Evolutionary conservation across 2,888 invertebrate genomes (phyloP).

Genomic region (Apeira syringaria): DNA sequence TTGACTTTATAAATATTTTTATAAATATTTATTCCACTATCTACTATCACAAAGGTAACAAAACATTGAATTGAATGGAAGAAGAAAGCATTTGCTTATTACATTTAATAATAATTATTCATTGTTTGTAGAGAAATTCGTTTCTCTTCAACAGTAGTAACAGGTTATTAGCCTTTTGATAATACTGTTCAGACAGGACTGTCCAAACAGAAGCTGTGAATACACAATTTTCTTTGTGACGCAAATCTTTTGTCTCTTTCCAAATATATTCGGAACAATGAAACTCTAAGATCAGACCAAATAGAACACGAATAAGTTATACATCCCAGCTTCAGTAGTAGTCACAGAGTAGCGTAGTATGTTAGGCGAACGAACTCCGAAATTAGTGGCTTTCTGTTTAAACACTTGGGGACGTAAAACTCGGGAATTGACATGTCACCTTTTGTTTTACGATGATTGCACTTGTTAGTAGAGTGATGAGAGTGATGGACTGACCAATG

Average conservation of each 20-base stretch:
- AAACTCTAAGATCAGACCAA: slow-evolving; percentile 1
- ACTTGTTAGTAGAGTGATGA: slow-evolving; percentile 15
- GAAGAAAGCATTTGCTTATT: too few relatives aligned
- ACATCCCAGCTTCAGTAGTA: slow-evolving; percentile 5
- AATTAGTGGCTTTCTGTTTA: slow-evolving; percentile 55
- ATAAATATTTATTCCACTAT: too few relatives aligned
- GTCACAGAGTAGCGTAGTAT: slow-evolving; percentile 33
- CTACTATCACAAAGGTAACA: too few relatives aligned
- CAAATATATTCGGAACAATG: not conserved
- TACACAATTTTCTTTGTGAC: slow-evolving; percentile 15
- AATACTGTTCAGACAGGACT: slow-evolving; percentile 6
- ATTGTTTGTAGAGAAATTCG: too few relatives aligned
- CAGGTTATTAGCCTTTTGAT: slow-evolving; percentile 12
- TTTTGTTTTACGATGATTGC: slow-evolving; percentile 40
- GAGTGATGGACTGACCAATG: slow-evolving; percentile 6
- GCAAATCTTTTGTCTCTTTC: slow-evolving; percentile 5
- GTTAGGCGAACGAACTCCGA: slow-evolving; percentile 47
- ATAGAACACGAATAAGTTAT: slow-evolving; percentile 8
- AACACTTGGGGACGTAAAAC: slow-evolving; percentile 33
- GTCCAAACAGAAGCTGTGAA: slow-evolving; percentile 17
- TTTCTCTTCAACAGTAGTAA: too few relatives aligned
- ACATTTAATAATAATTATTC: too few relatives aligned
- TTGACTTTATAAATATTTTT: too few relatives aligned
- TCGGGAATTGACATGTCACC: slow-evolving; percentile 40
- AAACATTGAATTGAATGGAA: too few relatives aligned